Evolutionary conservation across 2,797 vertebrate genomes (phyloP).

Genomic region (Luscinia megarhynchos): DNA sequence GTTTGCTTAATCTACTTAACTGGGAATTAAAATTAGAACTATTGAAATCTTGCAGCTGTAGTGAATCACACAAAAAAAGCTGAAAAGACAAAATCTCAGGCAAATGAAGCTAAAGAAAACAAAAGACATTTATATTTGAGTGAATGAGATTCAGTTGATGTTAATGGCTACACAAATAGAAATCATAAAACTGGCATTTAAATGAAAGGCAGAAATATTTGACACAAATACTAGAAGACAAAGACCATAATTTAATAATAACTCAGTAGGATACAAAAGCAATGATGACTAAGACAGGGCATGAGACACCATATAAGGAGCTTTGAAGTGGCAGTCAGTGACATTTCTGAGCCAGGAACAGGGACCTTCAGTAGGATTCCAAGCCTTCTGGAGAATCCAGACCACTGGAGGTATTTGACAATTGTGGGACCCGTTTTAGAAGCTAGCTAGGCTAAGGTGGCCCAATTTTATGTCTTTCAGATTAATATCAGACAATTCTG

Average conservation of each 20-base stretch:
- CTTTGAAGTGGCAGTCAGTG: not conserved
- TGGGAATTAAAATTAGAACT: slow-evolving; percentile 12
- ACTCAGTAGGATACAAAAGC: not conserved
- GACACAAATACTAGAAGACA: not conserved
- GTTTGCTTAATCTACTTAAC: not conserved
- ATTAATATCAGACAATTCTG: not conserved
- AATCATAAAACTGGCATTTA: not conserved
- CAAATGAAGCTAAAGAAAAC: not conserved
- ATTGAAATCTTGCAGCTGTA: not conserved
- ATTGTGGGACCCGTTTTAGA: not conserved
- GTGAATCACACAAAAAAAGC: not conserved
- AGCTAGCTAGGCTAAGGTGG: not conserved
- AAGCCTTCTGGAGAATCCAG: not conserved
- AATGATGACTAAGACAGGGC: not conserved
- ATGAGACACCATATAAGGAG: not conserved
- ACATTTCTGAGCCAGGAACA: not conserved
- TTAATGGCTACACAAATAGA: not conserved
- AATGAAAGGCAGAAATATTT: not conserved
- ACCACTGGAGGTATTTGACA: not conserved
- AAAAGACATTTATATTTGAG: not conserved
- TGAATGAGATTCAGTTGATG: not conserved
- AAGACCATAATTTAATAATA: not conserved
- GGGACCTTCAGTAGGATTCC: not conserved
- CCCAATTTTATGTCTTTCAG: not conserved
- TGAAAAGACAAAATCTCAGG: not conserved